Percentiles rank a stretch among this genome's conserved stretches.
These are phyloP conservation scores for Scaptodrosophila lebanonensis DNA, from an alignment of 1,140 invertebrate species.

Conservation along the genomic window DNA sequence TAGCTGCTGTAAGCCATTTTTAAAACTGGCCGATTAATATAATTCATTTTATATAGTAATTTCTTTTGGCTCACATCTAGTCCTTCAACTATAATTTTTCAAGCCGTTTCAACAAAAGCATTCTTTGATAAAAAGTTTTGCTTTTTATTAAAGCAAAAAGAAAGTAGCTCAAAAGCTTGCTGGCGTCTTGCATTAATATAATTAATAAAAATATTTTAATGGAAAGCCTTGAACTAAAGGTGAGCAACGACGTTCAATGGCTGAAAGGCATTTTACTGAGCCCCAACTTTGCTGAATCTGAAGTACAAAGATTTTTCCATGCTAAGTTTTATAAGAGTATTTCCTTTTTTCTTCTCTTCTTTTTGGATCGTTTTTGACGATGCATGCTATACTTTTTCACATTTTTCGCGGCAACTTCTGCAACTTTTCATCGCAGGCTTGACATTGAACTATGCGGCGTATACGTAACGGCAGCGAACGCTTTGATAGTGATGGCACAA, in stretches of 20 bases:
- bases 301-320: neutral
- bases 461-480: constrained; percentile 31
- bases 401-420: constrained; percentile 53
- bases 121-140: too few species aligned
- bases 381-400: too few species aligned
- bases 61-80: too few species aligned
- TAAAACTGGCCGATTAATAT: constrained; percentile 20
- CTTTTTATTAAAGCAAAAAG: too few species aligned
- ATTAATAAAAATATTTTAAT: constrained; percentile 59
- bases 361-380: constrained; percentile 26
- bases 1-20: too few species aligned
- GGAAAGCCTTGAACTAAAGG: constrained; percentile 29
- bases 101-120: too few species aligned
- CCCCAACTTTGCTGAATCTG: neutral
- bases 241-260: constrained; percentile 24
- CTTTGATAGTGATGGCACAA: too few species aligned
- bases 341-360: constrained; percentile 38
- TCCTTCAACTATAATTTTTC: too few species aligned
- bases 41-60: too few species aligned
- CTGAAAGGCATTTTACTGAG: constrained; percentile 11
- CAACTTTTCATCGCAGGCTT: constrained; percentile 18
- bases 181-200: constrained; percentile 20
- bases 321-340: constrained; percentile 27
- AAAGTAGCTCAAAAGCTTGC: too few species aligned
- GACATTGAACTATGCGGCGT: constrained; percentile 52